Evolutionary conservation across 2,888 invertebrate species (phyloP), one percentile per base, ranked within the genome.

Genomic region (Trichopoda pennipes): DNA sequence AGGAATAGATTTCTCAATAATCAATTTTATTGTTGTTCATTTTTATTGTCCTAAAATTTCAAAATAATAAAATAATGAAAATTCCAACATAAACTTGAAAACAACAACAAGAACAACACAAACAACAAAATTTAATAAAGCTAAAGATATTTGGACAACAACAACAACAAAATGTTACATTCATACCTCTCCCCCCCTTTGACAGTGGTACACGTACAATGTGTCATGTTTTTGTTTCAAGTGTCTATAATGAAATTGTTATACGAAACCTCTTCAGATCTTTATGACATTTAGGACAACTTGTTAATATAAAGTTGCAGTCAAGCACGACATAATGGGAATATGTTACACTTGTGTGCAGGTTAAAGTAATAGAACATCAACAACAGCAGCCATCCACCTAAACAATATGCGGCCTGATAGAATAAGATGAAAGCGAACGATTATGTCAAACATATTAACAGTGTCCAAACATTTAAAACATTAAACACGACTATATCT

Each of bases 231-330:
- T 32, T n/a, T 51, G 8, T 51, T 9, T 21, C 23, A 28, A 68
- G 8, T 44, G 55, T 17, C n/a, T 55, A 35, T 35, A 23, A 23
- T 68, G 53, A 51, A 51, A 35, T 63, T 35, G 49, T 58, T 47
- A 49, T 17, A 38, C 17, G n/a, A 64, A 64, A 56, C 35, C 63
- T 23, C 21, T 35, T 64, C 19, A 74, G 17, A 66, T 75, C 42
- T 6, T 21, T 60, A 16, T 51, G 75, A 42, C 49, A 75, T 23
- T 21, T 21, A 66, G 42, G 66, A 74, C 47, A 66, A 66, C 66
- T 66, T 66, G 42, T 58, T 66, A 60, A 66, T 66, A 51, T 51
- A 28, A 51, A 32, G 28, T 55, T 32, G 60, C 44, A 58, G 28
- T n/a, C 10, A 44, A 3, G 56, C 47, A 69, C 32, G 8, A 47